Base-by-base conservation (phyloP, 2,888 invertebrate genomes). In the Agonopterix heracliana region DNA sequence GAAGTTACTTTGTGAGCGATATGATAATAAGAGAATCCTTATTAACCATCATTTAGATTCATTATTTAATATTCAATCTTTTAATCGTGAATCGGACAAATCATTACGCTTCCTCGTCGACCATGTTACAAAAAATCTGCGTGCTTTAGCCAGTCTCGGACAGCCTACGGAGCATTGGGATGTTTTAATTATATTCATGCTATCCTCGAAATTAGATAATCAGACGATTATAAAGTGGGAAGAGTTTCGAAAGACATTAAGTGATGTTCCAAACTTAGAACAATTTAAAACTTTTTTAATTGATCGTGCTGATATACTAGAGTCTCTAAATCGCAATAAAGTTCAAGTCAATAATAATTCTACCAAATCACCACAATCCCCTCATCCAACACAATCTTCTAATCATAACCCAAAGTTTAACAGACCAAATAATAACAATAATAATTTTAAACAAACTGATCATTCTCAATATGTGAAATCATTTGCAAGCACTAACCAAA, bases 261-360 rank as follows among this genome's bases (percentile, higher is more conserved):
- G 45, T 4, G 61, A 56, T 12, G 26, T 44, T 1, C 62, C 63
- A 4, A 59, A 42, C 0, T 54, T 63, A 45, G 51, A 60, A 0
- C 52, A 61, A 9, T 61, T 63, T 17, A 44, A 49, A 46, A 56
- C 56, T 35, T 63, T 64, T 41, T 10, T 64, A 3, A 60, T 34
- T 8, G 55, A 63, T 17, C 57, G 63, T 0, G 64, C 64, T 0
- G 50, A 63, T 44, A 56, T 63, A 0, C 44, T 65, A 0, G 61
- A 66, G 34, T 52, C 62, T 0, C 4, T 58, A 40, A 42, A 49
- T 49, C 56, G 59, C 0, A 59, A 48, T 41, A 54, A 46, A 13
- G 35, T 41, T n/a, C n/a, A n/a, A n/a, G n/a, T n/a, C n/a, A 5
- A 48, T 46, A 38, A 49, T 17, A 46, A 41, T 17, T n/a, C n/a